phyloP scores from a whole-genome alignment of 2,797 vertebrate genomes.

The Rhinella marina region DNA sequence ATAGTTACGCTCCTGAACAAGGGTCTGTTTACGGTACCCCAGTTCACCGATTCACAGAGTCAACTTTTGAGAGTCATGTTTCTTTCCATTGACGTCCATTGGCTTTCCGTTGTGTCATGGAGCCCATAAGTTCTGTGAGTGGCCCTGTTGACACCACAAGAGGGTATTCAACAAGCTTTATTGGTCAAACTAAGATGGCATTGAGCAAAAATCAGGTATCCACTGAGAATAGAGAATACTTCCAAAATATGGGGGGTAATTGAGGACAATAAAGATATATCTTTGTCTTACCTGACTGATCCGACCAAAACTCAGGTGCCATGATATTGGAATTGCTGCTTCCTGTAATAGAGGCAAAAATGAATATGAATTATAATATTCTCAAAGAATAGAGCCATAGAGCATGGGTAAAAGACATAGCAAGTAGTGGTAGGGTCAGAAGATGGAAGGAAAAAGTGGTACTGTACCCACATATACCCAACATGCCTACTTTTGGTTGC shows the following conservation, averaged over 20 bases:
- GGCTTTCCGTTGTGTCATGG: no score
- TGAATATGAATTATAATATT: background rate
- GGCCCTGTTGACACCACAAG: no score
- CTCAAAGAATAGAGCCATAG: background rate
- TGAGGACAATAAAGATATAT: background rate
- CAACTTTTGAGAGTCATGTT: no score
- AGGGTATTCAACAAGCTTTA: background rate
- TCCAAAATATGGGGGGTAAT: background rate
- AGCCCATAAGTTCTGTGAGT: background rate
- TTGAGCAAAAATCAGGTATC: background rate
- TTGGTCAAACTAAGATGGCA: background rate
- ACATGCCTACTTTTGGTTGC: no score
- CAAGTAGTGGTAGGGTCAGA: background rate
- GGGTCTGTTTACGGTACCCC: no score
- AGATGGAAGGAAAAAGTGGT: background rate
- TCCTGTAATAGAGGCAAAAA: slow-evolving; percentile 13
- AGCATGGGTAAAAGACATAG: background rate
- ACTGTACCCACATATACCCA: background rate
- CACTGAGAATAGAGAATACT: background rate
- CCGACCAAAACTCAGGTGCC: slow-evolving; percentile 42
- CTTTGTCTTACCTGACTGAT: slow-evolving; percentile 39
- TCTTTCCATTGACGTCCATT: no score
- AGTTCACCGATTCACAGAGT: no score
- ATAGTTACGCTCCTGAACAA: no score
- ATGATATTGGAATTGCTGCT: slow-evolving; percentile 36